Conservation (phyloP, 2,888 invertebrate genomes). For the Orthosia gothica region DNA sequence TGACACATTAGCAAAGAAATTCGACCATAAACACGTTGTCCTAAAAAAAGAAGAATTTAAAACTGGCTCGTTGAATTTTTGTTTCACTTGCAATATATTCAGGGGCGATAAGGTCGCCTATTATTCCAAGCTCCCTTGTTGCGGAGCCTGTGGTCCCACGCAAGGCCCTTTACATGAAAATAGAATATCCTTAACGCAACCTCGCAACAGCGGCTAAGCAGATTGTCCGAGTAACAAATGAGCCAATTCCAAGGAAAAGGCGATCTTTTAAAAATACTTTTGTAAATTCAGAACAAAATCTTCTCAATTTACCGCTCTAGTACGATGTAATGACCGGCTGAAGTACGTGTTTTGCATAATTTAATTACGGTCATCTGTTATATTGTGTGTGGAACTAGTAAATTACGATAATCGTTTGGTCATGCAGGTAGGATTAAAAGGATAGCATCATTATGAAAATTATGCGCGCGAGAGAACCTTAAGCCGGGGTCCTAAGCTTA, state of each 20-base stretch:
- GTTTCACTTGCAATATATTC: conserved; percentile 49
- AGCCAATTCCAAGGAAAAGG: conserved; percentile 73
- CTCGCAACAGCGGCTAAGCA: conserved; percentile 61
- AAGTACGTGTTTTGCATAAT: conserved; percentile 69
- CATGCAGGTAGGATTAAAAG: conserved; percentile 27
- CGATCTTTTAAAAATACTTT: conserved; percentile 71
- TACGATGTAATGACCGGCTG: conserved; percentile 60
- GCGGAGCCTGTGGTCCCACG: conserved; percentile 36
- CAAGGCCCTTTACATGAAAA: conserved; percentile 66
- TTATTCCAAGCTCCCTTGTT: conserved; percentile 54
- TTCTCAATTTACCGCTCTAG: conserved; percentile 64
- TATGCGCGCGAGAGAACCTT: conserved; percentile 13
- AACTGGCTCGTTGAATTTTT: conserved; percentile 21
- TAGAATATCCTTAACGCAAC: conserved; percentile 61
- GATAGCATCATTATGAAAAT: conserved; percentile 21
- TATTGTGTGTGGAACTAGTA: conserved; percentile 45
- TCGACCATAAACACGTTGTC: neutral
- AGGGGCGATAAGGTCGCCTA: conserved; percentile 42
- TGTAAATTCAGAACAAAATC: conserved; percentile 60
- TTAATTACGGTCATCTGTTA: conserved; percentile 55
- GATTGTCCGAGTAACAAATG: conserved; percentile 77
- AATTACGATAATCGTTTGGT: conserved; percentile 45
- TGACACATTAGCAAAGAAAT: conserved; percentile 21
- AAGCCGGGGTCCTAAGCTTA: neutral
- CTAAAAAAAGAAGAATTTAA: conserved; percentile 6